Percentiles rank a stretch among this genome's conserved stretches.
These are phyloP conservation scores for Chironomus striatipennis DNA, from an alignment of 1,140 invertebrate species.

Conservation along the genomic window DNA sequence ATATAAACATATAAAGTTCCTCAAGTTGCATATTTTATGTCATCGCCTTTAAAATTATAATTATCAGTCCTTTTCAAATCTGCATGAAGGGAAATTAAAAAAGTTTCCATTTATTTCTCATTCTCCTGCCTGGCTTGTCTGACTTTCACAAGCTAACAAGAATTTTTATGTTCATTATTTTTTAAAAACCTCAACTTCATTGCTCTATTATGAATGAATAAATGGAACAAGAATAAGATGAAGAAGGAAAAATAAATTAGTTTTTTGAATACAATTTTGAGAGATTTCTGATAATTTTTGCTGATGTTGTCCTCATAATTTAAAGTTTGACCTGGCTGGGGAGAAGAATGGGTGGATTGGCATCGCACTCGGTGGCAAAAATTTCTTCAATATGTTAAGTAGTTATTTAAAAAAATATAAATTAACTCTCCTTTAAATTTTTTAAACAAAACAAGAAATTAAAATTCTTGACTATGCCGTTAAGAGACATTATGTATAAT, in stretches of 20 bases:
- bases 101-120: slow-evolving; percentile 5
- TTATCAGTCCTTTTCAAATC: not conserved
- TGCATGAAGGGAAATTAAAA: slow-evolving; percentile 21
- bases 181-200: not conserved
- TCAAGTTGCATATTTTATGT: not conserved
- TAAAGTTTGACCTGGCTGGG: too few relatives aligned
- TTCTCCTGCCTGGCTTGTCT: not conserved
- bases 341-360: too few relatives aligned
- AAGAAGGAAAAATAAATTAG: not conserved
- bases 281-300: not conserved
- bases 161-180: not conserved
- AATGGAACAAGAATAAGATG: not conserved
- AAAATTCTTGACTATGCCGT: too few relatives aligned
- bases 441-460: too few relatives aligned
- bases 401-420: too few relatives aligned
- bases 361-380: too few relatives aligned
- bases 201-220: too few relatives aligned
- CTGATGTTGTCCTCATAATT: not conserved
- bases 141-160: not conserved
- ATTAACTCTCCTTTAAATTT: too few relatives aligned
- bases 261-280: not conserved
- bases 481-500: too few relatives aligned
- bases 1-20: too few relatives aligned
- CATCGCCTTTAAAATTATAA: slow-evolving; percentile 23
- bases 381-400: too few relatives aligned